Base-by-base conservation (phyloP, 2,113 vertebrate species). In the Felis chaus region DNA sequence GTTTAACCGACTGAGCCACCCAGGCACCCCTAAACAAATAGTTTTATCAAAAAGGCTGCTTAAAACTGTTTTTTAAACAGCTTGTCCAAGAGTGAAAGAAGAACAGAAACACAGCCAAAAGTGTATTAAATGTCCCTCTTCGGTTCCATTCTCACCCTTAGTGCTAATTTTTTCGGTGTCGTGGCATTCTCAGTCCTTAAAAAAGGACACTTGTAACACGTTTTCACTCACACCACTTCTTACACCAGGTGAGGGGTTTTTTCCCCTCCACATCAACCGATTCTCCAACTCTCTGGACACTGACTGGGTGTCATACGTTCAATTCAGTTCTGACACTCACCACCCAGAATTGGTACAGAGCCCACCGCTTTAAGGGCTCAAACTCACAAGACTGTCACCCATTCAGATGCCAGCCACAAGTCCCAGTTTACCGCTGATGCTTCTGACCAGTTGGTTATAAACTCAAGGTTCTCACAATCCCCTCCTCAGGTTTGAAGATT, bases 11-110 rank as follows among this genome's bases (percentile, higher is more conserved):
- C 57, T 61, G 57, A 61, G 57, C 21, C 57, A 61, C 57, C 21
- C 21, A 25, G 57, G 8, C 23, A 21, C 57, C 57, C 8, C 57
- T 23, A 95, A 85, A 94, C 78, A 80, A 78, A 82, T n/a, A 61
- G 7, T 87, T 94, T 87, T n/a, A 92, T 92, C 68, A 63, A 89
- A 87, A 61, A 23, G 45, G 15, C 91, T 92, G n/a, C 25, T 90
- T 57, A 45, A 98, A 96, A 68, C n/a, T 13, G 74, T 93, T 81
- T 82, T 95, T 69, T 87, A 33, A 83, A 95, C 92, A 89, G 83
- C 39, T 96, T 76, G 81, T 71, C 50, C 53, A 18, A 50, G 31
- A 80, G 41, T 29, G 57, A 80, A 90, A 48, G 41, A 29, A 88
- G n/a, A 71, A n/a, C 19, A 41, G 90, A 91, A 66, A 73, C 7